These are phyloP conservation scores for Laupala kohalensis DNA, from an alignment of 1,140 invertebrate species.

Conservation along the genomic window DNA sequence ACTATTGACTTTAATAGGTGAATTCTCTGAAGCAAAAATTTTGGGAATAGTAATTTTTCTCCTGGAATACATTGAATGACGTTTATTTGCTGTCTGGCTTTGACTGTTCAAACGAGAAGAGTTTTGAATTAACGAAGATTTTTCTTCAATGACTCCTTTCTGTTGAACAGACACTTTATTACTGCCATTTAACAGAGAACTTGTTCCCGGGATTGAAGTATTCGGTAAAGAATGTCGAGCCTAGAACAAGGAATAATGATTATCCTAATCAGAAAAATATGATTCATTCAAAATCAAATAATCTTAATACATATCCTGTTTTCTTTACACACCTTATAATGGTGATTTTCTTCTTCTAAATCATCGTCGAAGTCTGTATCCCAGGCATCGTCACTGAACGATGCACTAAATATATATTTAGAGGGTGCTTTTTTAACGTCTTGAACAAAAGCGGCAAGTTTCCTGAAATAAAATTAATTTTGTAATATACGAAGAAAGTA, in stretches of 20 bases:
- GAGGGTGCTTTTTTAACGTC: not conserved
- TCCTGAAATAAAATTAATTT: too few relatives aligned
- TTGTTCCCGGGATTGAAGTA: too few relatives aligned
- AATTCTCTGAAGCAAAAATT: too few relatives aligned
- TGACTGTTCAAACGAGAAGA: not conserved
- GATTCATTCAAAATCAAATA: too few relatives aligned
- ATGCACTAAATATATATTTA: not conserved
- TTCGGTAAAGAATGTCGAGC: too few relatives aligned
- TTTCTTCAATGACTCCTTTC: not conserved
- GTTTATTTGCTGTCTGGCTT: not conserved
- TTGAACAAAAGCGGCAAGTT: not conserved
- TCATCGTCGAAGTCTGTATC: constrained; percentile 10
- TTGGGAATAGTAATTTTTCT: not conserved
- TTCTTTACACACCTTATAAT: not conserved
- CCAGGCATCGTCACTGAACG: constrained; percentile 1
- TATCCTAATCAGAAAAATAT: not conserved
- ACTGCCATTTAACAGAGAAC: too few relatives aligned
- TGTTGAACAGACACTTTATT: not conserved
- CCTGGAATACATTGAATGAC: too few relatives aligned
- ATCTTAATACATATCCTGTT: too few relatives aligned
- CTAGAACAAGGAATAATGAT: not conserved
- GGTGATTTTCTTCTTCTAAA: too few relatives aligned
- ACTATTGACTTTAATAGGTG: too few relatives aligned
- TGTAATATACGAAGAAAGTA: not conserved
- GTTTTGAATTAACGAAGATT: not conserved